Evolutionary conservation across 1,140 invertebrate genomes (phyloP), one percentile per base, ranked within the genome.

Genomic region (Lethrus apterus): DNA sequence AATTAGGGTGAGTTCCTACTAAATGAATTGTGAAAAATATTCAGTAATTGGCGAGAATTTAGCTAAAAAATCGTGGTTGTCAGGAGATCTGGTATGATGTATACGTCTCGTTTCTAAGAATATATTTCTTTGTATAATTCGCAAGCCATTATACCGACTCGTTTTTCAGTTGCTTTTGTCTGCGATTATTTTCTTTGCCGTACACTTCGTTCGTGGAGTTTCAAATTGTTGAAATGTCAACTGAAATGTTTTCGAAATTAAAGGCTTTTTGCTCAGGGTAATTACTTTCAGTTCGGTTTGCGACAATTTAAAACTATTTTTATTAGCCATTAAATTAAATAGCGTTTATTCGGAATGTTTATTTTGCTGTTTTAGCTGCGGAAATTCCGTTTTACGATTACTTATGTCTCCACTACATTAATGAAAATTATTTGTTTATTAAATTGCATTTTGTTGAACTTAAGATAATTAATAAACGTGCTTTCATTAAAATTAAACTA

Each of bases 101-200:
- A 49, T 49, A 49, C 41, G 46, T 48, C 46, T 48, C 46, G 46
- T 43, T 48, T 43, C 26, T 34, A 31, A 24, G 40, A 44, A 49
- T 49, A 49, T 36, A 36, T 30, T 35, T 43, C 40, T 35, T 42
- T 26, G 23, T 23, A 19, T 29, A 49, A 49, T 49, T 49, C 32
- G 26, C 14, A 30, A 32, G 26, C 41, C 40, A 49, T 49, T 49
- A 49, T 35, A 13, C 18, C 21, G 18, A 44, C 32, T 31, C 26
- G 44, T 23, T 49, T 49, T 42, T n/a, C n/a, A n/a, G n/a, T 49
- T 42, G 1, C 24, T 4, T 4, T 15, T 13, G 23, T 24, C 21
- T 17, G 11, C 38, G 38, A 42, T 29, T 42, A 42, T 29, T 24
- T 29, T 42, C 38, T 42, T 42, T 29, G 29, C 14, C n/a, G 17